Conservation (phyloP, 2,113 vertebrate species). For the Varanus komodoensis region DNA sequence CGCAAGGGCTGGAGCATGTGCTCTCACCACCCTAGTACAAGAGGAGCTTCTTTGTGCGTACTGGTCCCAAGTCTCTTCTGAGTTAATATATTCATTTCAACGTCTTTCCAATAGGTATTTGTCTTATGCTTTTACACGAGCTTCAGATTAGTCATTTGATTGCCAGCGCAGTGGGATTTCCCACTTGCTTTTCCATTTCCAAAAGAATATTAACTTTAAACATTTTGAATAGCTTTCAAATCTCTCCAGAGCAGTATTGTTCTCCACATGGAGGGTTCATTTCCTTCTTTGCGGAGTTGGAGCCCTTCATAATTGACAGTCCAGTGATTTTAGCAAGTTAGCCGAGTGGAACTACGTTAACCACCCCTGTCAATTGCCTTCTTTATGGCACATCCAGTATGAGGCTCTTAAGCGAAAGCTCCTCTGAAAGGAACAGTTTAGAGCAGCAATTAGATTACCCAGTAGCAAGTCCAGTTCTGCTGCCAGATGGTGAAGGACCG, state of each 20-base stretch:
- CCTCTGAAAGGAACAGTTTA: not conserved
- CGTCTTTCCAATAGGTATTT: not conserved
- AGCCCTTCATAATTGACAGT: slow-evolving; percentile 1
- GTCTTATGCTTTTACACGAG: not conserved
- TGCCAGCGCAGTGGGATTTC: not conserved
- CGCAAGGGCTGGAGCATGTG: not conserved
- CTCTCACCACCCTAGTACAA: too few relatives aligned
- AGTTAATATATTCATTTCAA: not conserved
- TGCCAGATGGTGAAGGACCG: not conserved
- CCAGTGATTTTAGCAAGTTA: not conserved
- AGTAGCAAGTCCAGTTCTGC: not conserved
- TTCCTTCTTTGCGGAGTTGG: not conserved
- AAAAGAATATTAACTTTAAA: slow-evolving; percentile 16
- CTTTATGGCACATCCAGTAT: not conserved
- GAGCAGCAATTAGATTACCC: not conserved
- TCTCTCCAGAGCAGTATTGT: slow-evolving; percentile 2
- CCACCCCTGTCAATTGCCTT: not conserved
- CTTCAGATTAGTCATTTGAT: not conserved
- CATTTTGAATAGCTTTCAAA: slow-evolving; percentile 19
- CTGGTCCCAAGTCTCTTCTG: not conserved
- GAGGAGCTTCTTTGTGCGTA: not conserved
- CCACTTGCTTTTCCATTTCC: not conserved
- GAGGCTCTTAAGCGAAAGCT: not conserved
- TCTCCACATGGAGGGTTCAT: not conserved
- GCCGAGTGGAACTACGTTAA: not conserved